These are phyloP conservation scores for Hoplodrina ambigua DNA, from an alignment of 2,888 invertebrate species.

Conservation along the genomic window DNA sequence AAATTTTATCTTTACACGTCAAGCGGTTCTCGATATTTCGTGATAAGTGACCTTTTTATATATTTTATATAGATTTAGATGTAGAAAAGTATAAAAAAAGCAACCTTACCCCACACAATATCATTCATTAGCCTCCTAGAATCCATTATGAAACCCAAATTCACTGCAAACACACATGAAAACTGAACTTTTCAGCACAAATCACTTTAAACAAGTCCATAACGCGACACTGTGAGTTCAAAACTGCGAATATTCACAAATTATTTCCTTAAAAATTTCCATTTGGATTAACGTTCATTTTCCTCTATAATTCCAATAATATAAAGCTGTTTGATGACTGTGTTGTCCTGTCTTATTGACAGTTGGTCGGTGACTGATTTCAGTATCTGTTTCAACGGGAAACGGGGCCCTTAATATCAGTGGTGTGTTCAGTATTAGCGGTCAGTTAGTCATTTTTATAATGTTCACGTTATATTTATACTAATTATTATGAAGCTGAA, in stretches of 20 bases:
- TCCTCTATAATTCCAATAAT: constrained; percentile 26
- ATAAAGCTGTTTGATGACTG: constrained; percentile 6
- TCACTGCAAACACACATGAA: constrained; percentile 9
- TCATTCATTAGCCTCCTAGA: constrained; percentile 31
- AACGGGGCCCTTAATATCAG: constrained; percentile 7
- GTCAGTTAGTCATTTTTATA: constrained; percentile 15
- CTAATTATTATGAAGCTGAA: not conserved
- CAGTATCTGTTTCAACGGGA: constrained; percentile 38
- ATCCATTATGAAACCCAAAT: constrained; percentile 29
- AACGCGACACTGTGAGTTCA: not conserved
- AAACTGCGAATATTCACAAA: constrained; percentile 12
- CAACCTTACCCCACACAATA: constrained; percentile 46
- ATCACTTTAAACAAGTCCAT: constrained; percentile 11
- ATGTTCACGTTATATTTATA: not conserved
- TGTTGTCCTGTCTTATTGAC: not conserved
- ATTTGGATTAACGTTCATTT: constrained; percentile 9
- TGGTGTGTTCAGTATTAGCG: constrained; percentile 2
- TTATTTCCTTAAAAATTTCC: constrained; percentile 36
- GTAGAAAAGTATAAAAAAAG: no score
- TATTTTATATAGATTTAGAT: no score
- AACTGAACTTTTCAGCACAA: not conserved
- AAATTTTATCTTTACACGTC: no score
- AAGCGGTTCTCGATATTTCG: no score
- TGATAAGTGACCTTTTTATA: no score
- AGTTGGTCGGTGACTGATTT: constrained; percentile 31